These are phyloP conservation scores for Tenthredo livida DNA, from an alignment of 2,888 invertebrate genomes.

Conservation along the genomic window DNA sequence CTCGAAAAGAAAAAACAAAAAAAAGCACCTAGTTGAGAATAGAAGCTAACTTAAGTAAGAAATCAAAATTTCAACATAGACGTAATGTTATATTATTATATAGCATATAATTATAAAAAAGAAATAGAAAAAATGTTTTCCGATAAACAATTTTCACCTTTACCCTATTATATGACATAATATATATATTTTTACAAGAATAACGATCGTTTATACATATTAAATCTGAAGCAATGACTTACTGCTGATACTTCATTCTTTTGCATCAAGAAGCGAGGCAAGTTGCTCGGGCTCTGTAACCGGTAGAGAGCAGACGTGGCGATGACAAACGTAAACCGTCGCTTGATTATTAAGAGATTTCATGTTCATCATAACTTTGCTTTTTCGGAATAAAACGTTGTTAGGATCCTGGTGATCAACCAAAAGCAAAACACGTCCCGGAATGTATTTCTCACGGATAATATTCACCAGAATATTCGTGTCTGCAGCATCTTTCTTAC, in stretches of 20 bases:
- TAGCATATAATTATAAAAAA: background rate
- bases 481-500: slow-evolving; percentile 83
- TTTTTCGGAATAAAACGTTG: slow-evolving; percentile 75
- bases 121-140: background rate
- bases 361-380: slow-evolving; percentile 80
- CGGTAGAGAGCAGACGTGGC: slow-evolving; percentile 87
- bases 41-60: background rate
- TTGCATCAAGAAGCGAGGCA: slow-evolving; percentile 81
- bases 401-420: slow-evolving; percentile 80
- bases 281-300: slow-evolving; percentile 85
- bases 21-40: background rate
- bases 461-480: slow-evolving; percentile 84
- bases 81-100: background rate
- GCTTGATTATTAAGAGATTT: slow-evolving; percentile 82
- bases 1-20: background rate
- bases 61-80: background rate
- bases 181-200: slow-evolving; percentile 30
- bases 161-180: background rate
- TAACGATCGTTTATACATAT: slow-evolving; percentile 4
- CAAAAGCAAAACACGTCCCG: slow-evolving; percentile 85
- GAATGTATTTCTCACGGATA: slow-evolving; percentile 84
- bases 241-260: slow-evolving; percentile 53
- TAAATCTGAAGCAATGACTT: background rate
- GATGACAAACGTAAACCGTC: slow-evolving; percentile 89
- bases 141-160: background rate